These are phyloP conservation scores for Plagiodera versicolora DNA, from an alignment of 2,888 invertebrate genomes.

Conservation along the genomic window DNA sequence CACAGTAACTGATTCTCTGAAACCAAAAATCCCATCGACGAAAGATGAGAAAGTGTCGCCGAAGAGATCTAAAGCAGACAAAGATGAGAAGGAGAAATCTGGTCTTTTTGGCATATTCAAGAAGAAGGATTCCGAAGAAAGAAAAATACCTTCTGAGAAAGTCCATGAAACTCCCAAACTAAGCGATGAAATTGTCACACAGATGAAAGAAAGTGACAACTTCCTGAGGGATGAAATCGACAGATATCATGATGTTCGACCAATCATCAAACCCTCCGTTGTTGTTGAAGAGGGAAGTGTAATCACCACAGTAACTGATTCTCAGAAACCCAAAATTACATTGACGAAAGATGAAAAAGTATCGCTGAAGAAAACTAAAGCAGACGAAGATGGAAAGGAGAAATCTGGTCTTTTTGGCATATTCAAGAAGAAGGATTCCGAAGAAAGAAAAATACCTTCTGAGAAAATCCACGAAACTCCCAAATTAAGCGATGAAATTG, in stretches of 20 bases:
- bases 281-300: too few species aligned
- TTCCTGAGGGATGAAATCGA: constrained; percentile 1
- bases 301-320: too few species aligned
- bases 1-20: background rate
- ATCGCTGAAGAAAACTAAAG: constrained; percentile 7
- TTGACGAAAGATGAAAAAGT: background rate
- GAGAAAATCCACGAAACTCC: background rate
- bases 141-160: constrained; percentile 3
- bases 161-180: background rate
- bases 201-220: too few species aligned
- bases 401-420: constrained; percentile 32
- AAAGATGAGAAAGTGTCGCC: constrained; percentile 20
- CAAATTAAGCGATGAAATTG: constrained; percentile 2
- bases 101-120: constrained; percentile 19
- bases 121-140: constrained; percentile 11
- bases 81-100: constrained; percentile 23
- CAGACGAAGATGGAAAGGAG: constrained; percentile 18
- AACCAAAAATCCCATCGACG: background rate
- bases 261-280: too few species aligned
- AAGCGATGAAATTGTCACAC: too few species aligned
- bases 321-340: too few species aligned
- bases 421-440: constrained; percentile 32
- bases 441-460: constrained; percentile 18
- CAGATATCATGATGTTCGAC: too few species aligned
- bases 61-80: constrained; percentile 19